Evolutionary conservation across 92 coral and sea anemone genomes (phyloP).

Genomic region (Nematostella vectensis): DNA sequence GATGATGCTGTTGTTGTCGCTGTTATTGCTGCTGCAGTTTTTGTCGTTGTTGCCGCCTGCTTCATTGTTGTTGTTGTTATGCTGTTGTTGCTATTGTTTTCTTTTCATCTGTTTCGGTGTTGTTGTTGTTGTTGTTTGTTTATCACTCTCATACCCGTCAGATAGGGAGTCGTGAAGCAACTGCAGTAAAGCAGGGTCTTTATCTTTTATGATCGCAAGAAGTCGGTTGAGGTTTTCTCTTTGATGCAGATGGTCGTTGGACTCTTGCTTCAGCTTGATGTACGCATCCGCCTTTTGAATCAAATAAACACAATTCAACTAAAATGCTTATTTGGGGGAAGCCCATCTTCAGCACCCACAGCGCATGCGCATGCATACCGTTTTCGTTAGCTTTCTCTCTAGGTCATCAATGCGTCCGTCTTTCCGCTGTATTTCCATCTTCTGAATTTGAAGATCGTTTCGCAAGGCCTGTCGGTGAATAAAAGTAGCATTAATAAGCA

Average conservation of each 20-base stretch:
- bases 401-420: conserved; percentile 50
- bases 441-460: conserved; percentile 38
- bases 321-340: not conserved
- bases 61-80: not conserved
- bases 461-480: conserved; percentile 36
- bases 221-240: conserved; percentile 70
- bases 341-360: not conserved
- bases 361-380: conserved; percentile 33
- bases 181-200: conserved; percentile 81
- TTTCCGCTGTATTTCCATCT: conserved; percentile 39
- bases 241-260: conserved; percentile 80
- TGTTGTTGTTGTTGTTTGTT: not conserved
- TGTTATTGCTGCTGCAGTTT: not conserved
- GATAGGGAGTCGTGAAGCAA: conserved; percentile 62
- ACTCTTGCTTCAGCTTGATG: conserved; percentile 67
- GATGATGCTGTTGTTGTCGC: not conserved
- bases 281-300: conserved; percentile 66
- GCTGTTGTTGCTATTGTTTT: not conserved
- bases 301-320: conserved; percentile 1
- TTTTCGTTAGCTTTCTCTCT: conserved; percentile 50
- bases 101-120: not conserved
- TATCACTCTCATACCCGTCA: no score
- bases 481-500: no score
- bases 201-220: conserved; percentile 64
- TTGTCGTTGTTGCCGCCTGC: not conserved